These are phyloP conservation scores for Poeciliopsis presidionis DNA, from an alignment of 2,797 vertebrate genomes.

Conservation along the genomic window DNA sequence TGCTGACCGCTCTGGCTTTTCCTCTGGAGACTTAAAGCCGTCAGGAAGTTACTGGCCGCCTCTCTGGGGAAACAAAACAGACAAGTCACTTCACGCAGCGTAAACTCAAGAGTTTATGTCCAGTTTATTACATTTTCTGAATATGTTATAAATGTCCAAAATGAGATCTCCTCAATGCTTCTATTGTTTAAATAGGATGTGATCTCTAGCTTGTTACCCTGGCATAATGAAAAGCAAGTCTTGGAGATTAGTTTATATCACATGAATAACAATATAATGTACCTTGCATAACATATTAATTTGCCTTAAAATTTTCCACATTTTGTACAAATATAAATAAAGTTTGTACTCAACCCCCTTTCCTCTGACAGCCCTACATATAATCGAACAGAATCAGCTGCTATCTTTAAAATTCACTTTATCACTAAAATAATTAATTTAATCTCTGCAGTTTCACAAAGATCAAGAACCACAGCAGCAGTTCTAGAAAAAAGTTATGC, in stretches of 20 bases:
- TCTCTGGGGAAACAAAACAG: constrained; percentile 82
- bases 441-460: not conserved
- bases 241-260: not conserved
- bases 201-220: not conserved
- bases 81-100: not conserved
- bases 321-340: not conserved
- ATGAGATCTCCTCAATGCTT: too few species aligned
- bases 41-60: constrained; percentile 98
- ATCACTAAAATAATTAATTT: too few species aligned
- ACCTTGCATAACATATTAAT: not conserved
- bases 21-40: constrained; percentile 93
- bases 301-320: not conserved
- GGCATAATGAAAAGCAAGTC: not conserved
- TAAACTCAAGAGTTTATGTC: not conserved
- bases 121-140: not conserved
- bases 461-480: not conserved
- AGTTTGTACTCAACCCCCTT: not conserved
- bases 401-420: not conserved
- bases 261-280: not conserved
- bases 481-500: not conserved
- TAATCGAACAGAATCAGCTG: not conserved
- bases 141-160: not conserved
- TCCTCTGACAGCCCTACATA: not conserved
- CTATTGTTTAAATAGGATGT: not conserved
- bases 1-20: constrained; percentile 94